Conservation (phyloP, 2,888 invertebrate genomes). For the Dynastes tityus region DNA sequence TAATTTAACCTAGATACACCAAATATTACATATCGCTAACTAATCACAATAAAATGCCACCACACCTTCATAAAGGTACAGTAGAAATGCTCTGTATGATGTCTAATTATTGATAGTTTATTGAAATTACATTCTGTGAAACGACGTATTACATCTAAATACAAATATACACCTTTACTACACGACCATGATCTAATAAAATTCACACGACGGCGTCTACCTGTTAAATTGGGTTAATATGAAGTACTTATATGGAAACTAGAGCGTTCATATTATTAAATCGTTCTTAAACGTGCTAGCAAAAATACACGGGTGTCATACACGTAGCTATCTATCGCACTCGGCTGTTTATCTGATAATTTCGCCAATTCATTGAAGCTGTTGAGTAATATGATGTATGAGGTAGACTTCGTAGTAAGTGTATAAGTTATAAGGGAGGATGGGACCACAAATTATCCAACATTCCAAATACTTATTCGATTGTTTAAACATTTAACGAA, state of each 20-base stretch:
- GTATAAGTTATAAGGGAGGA: neutral
- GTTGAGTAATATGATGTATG: neutral
- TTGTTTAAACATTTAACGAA: too few species aligned
- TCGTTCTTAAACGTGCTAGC: constrained; percentile 5
- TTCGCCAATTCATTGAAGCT: neutral
- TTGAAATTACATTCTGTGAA: neutral
- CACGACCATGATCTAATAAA: constrained; percentile 32
- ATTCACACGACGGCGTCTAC: constrained; percentile 23
- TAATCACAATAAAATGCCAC: constrained; percentile 23
- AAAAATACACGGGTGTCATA: neutral
- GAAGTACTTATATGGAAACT: constrained; percentile 56
- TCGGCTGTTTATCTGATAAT: neutral
- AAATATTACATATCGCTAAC: constrained; percentile 15
- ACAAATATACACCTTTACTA: constrained; percentile 15
- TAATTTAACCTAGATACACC: constrained; percentile 12
- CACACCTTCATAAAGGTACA: constrained; percentile 12
- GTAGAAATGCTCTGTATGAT: constrained; percentile 2
- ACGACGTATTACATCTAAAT: neutral
- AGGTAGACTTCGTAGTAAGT: too few species aligned
- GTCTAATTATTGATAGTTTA: constrained; percentile 30
- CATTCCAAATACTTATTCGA: too few species aligned
- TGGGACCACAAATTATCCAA: too few species aligned
- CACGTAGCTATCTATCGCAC: constrained; percentile 5
- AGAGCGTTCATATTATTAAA: constrained; percentile 55
- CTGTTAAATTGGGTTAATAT: constrained; percentile 50